Evolutionary conservation across 2,888 invertebrate genomes (phyloP).

Genomic region (Drosophila planitibia): DNA sequence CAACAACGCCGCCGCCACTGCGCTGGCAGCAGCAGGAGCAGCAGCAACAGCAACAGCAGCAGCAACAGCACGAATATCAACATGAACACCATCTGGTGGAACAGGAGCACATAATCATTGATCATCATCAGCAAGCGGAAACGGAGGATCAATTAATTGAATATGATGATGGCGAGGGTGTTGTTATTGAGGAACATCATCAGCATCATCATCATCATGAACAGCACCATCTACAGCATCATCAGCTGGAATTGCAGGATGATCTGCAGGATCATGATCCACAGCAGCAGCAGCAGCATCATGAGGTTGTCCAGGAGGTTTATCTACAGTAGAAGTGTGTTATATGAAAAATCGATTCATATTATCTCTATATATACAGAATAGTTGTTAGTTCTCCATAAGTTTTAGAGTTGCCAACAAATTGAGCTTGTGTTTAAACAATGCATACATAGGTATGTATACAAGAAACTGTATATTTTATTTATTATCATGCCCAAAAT

Average conservation of each 20-base stretch:
- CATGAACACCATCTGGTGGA: slow-evolving; percentile 69
- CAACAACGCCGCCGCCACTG: slow-evolving; percentile 81
- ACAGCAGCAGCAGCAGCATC: slow-evolving; percentile 79
- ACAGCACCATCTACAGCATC: slow-evolving; percentile 50
- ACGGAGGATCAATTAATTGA: slow-evolving; percentile 79
- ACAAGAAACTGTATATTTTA: slow-evolving; percentile 6
- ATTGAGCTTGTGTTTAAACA: slow-evolving; percentile 8
- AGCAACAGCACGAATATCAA: slow-evolving; percentile 60
- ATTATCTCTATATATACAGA: slow-evolving; percentile 17
- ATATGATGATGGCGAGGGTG: slow-evolving; percentile 75
- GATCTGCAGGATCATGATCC: slow-evolving; percentile 74
- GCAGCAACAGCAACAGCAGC: slow-evolving; percentile 62
- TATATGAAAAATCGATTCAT: slow-evolving; percentile 16
- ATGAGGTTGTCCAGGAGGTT: slow-evolving; percentile 82
- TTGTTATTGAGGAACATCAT: slow-evolving; percentile 65
- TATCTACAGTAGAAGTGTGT: slow-evolving; percentile 72
- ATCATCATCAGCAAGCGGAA: slow-evolving; percentile 74
- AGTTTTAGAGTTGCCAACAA: slow-evolving; percentile 26
- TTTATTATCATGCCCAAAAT: slow-evolving; percentile 13
- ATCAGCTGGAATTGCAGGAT: slow-evolving; percentile 71
- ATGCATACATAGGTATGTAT: not conserved
- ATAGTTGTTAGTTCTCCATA: slow-evolving; percentile 31
- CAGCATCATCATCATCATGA: slow-evolving; percentile 56
- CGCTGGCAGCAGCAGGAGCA: slow-evolving; percentile 72
- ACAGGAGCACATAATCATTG: slow-evolving; percentile 71